phyloP scores from a whole-genome alignment of 1,140 invertebrate genomes.

The Drosophila fuyamai region DNA sequence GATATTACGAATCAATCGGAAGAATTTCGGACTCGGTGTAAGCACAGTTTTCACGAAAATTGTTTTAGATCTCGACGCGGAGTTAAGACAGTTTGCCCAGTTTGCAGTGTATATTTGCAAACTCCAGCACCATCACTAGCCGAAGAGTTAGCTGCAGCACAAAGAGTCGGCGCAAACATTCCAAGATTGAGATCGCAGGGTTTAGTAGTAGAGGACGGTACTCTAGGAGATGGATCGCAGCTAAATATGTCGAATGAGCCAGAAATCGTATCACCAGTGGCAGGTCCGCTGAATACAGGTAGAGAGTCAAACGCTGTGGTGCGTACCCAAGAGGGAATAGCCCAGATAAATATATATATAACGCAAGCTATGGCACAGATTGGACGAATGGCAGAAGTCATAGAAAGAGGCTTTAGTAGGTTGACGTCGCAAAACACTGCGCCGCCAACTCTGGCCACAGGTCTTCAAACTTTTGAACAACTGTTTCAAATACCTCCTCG shows the following conservation, averaged over 20 bases:
- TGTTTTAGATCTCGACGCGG: not conserved
- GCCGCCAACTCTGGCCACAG: not conserved
- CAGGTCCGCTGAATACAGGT: not conserved
- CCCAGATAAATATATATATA: not conserved
- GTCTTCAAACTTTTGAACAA: conserved; percentile 7
- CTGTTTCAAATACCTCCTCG: conserved; percentile 3
- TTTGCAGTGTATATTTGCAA: not conserved
- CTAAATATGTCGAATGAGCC: too few species aligned
- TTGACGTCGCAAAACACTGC: not conserved
- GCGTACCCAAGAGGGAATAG: not conserved
- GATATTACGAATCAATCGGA: too few species aligned
- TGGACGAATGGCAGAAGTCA: not conserved
- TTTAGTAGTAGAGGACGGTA: not conserved
- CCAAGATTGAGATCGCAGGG: conserved; percentile 1
- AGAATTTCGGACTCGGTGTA: too few species aligned
- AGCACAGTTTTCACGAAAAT: too few species aligned
- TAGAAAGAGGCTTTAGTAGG: not conserved
- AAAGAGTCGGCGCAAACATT: not conserved
- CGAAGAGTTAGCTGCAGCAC: not conserved
- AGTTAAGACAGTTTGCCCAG: not conserved
- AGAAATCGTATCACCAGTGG: too few species aligned
- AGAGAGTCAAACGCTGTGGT: not conserved
- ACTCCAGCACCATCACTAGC: not conserved
- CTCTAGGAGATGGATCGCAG: not conserved
- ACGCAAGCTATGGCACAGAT: not conserved